Percentiles rank a stretch among this genome's conserved stretches.
Evolutionary conservation across 1,140 invertebrate species (phyloP).

Genomic region (Mamestra configurata): DNA sequence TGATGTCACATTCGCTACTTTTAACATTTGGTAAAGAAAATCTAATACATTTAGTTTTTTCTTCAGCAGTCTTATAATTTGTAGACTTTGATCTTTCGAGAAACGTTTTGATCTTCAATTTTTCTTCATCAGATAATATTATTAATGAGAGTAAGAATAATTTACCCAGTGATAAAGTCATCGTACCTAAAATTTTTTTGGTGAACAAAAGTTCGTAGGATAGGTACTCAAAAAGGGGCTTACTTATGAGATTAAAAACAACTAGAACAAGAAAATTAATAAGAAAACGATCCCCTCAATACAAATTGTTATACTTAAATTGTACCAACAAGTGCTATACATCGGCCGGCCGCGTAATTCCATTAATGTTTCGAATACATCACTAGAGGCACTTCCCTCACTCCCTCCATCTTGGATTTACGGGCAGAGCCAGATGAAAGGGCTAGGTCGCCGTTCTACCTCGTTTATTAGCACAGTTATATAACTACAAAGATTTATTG

Average conservation of each 20-base stretch:
- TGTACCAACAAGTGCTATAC: slow-evolving; percentile 64
- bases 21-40: too few species aligned
- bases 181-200: too few species aligned
- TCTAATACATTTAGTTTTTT: too few species aligned
- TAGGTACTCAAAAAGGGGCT: neutral
- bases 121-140: too few species aligned
- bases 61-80: too few species aligned
- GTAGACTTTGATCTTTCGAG: too few species aligned
- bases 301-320: slow-evolving; percentile 65
- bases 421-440: slow-evolving; percentile 62
- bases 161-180: neutral
- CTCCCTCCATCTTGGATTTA: slow-evolving; percentile 58
- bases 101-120: too few species aligned
- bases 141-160: too few species aligned
- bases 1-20: too few species aligned
- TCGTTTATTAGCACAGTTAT: slow-evolving; percentile 67
- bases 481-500: slow-evolving; percentile 59
- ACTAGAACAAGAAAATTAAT: neutral
- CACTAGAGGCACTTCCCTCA: slow-evolving; percentile 53
- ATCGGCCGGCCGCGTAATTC: slow-evolving; percentile 67
- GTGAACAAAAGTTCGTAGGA: too few species aligned
- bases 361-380: slow-evolving; percentile 71
- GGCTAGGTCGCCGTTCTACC: slow-evolving; percentile 60
- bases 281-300: slow-evolving; percentile 50
- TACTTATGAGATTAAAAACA: slow-evolving; percentile 15